A percentile compares a stretch with the other conserved stretches of the same genome.
phyloP scores from a whole-genome alignment of 1,140 invertebrate genomes.

The Bombus sibiricus region DNA sequence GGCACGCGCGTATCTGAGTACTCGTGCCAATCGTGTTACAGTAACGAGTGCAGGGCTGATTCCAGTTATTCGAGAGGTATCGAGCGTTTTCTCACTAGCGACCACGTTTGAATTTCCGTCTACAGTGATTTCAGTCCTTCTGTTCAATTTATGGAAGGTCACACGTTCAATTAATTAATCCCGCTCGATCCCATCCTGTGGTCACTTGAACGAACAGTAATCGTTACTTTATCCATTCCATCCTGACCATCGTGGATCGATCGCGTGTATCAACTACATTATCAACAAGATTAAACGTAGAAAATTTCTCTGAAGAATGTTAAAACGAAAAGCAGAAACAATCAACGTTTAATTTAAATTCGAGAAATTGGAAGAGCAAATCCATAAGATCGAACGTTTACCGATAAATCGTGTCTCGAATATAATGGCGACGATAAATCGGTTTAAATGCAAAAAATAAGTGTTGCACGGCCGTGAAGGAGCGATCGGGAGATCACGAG shows the following conservation, averaged over 20 bases:
- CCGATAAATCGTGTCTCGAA: background rate
- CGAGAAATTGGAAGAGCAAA: background rate
- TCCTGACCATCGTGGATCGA: background rate
- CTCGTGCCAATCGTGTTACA: conserved; percentile 51
- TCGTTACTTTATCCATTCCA: conserved; percentile 27
- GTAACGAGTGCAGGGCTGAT: conserved; percentile 57
- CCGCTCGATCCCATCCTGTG: background rate
- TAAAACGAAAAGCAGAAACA: background rate
- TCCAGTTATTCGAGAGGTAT: conserved; percentile 47
- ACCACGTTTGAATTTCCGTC: conserved; percentile 12
- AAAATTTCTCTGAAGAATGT: background rate
- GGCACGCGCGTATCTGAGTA: conserved; percentile 55
- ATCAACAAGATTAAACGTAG: too few relatives aligned
- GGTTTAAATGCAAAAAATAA: conserved; percentile 12
- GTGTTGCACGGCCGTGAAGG: background rate
- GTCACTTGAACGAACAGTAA: too few relatives aligned
- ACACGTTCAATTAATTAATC: background rate
- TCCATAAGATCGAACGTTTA: background rate
- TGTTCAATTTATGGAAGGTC: background rate
- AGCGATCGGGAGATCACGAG: conserved; percentile 1
- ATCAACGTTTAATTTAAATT: background rate
- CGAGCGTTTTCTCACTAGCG: conserved; percentile 26
- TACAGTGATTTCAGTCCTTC: background rate
- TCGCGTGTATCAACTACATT: too few relatives aligned
- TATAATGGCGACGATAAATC: conserved; percentile 43